These are phyloP conservation scores for Leptopilina drosophilae DNA, from an alignment of 2,888 invertebrate genomes.

Conservation along the genomic window DNA sequence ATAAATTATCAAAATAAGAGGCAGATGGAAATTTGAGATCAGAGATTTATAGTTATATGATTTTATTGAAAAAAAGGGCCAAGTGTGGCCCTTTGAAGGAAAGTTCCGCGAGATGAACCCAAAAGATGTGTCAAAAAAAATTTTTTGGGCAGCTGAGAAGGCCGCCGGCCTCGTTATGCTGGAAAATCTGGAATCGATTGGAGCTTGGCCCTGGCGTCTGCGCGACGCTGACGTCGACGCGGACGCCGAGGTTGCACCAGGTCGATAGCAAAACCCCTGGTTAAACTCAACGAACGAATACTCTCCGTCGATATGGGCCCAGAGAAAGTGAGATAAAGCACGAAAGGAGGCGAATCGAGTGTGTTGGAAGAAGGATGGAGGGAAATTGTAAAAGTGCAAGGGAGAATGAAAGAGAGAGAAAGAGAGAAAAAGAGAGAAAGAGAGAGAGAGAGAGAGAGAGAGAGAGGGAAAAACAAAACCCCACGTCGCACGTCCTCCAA, in stretches of 20 bases:
- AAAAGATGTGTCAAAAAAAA: conserved; percentile 40
- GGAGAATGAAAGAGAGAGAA: conserved; percentile 36
- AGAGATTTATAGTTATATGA: too few species aligned
- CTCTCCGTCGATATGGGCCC: conserved; percentile 67
- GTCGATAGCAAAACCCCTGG: conserved; percentile 76
- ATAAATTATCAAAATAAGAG: too few species aligned
- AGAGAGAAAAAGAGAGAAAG: conserved; percentile 54
- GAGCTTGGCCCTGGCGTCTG: conserved; percentile 69
- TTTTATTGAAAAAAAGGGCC: too few species aligned
- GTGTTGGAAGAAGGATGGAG: conserved; percentile 49
- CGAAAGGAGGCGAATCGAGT: conserved; percentile 40
- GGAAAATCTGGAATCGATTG: conserved; percentile 76
- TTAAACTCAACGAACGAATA: conserved; percentile 70
- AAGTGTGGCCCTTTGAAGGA: too few species aligned
- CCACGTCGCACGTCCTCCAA: conserved; percentile 33
- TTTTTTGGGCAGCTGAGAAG: conserved; percentile 56
- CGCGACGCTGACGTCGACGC: conserved; percentile 72
- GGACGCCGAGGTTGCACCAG: conserved; percentile 72
- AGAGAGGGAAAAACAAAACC: conserved; percentile 19
- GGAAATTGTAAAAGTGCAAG: conserved; percentile 49
- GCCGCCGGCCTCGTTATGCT: conserved; percentile 72
- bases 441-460: conserved; percentile 43
- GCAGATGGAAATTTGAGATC: too few species aligned
- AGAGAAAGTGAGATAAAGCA: conserved; percentile 55
- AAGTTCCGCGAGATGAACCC: not conserved